Conservation (phyloP, 64 coral and sea anemone species). For the Porites australiensis region DNA sequence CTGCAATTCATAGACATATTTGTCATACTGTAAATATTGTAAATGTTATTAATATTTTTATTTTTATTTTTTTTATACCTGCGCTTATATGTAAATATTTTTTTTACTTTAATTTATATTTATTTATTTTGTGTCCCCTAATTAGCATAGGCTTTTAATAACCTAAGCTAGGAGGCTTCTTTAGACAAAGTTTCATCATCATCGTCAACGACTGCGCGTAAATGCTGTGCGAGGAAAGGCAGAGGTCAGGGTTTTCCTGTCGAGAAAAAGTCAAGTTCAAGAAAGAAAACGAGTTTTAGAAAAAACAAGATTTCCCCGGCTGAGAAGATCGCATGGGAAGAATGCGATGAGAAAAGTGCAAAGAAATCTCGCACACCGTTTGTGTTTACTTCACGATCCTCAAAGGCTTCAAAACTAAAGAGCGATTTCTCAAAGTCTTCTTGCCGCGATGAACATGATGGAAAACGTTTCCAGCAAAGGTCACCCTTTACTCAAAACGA, state of each 20-base stretch:
- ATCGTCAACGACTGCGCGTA: too few species aligned
- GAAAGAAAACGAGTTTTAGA: not conserved
- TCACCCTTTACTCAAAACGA: not conserved
- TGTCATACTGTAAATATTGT: too few species aligned
- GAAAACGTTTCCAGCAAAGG: not conserved
- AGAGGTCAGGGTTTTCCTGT: too few species aligned
- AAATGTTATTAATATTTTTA: too few species aligned
- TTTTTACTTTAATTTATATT: too few species aligned
- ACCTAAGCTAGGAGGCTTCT: too few species aligned
- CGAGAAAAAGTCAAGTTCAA: not conserved
- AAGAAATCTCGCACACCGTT: not conserved
- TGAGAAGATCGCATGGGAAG: not conserved
- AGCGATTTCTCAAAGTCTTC: slow-evolving; percentile 3
- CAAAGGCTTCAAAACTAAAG: not conserved
- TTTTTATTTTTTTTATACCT: too few species aligned
- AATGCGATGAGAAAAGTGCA: not conserved
- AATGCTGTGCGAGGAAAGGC: not conserved
- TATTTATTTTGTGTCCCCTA: too few species aligned
- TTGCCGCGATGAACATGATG: not conserved
- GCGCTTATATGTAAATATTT: too few species aligned
- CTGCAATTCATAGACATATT: too few species aligned
- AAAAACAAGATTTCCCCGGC: not conserved
- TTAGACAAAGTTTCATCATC: too few species aligned
- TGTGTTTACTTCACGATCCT: not conserved
- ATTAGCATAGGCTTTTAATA: too few species aligned